Evolutionary conservation across 2,797 vertebrate genomes (phyloP).

Genomic region (Eutrigla gurnardus): DNA sequence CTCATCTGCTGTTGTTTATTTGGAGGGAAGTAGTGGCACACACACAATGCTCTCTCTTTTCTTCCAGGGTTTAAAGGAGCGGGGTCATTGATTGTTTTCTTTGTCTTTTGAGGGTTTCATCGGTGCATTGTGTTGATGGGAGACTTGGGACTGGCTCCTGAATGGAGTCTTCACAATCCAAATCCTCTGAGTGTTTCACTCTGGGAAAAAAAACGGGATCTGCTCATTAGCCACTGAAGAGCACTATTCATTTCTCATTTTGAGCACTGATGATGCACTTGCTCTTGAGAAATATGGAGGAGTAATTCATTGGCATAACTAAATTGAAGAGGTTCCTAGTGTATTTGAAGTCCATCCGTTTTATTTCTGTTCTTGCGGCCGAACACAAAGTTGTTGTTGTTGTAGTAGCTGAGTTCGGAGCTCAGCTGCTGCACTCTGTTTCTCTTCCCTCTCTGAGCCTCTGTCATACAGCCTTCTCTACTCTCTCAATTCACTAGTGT

Average conservation of each 20-base stretch:
- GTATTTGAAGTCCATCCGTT: conserved; percentile 18
- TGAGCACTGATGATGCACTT: conserved; percentile 27
- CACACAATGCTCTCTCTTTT: conserved; percentile 25
- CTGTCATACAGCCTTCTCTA: conserved; percentile 23
- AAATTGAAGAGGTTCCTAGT: conserved; percentile 26
- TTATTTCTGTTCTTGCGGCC: conserved; percentile 14
- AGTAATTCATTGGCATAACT: conserved; percentile 50
- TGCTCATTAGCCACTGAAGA: conserved; percentile 51
- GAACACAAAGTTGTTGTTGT: background rate
- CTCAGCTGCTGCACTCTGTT: no score
- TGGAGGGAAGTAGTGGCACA: conserved; percentile 18
- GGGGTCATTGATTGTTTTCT: conserved; percentile 53
- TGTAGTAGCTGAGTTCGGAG: no score
- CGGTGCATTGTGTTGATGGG: conserved; percentile 5
- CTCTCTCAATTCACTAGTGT: background rate
- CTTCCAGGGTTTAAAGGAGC: conserved; percentile 28
- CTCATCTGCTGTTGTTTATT: conserved; percentile 38
- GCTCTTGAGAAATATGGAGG: conserved; percentile 44
- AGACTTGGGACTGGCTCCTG: conserved; percentile 13
- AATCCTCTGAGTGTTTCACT: conserved; percentile 31
- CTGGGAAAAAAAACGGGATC: conserved; percentile 2
- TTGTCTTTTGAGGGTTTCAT: conserved; percentile 42
- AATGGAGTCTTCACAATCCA: conserved; percentile 34
- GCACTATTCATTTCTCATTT: conserved; percentile 25
- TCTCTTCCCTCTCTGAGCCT: conserved; percentile 30